Base-by-base conservation (phyloP, 2,797 vertebrate species). In the Enteromius thamalakanensis region DNA sequence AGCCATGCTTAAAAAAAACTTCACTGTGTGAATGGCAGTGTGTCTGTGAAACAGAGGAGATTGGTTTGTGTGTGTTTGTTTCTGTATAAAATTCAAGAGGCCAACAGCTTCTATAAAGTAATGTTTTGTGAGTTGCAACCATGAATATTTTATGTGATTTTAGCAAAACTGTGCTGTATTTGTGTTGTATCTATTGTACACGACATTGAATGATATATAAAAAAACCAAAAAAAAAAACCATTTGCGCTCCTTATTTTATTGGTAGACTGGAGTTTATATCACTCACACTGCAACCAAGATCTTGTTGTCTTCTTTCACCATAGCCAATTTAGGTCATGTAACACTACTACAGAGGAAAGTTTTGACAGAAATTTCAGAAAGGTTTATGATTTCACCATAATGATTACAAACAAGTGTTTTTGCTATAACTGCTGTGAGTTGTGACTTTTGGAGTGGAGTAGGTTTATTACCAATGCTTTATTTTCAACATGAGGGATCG, bases 191-290 rank as follows among this genome's bases (percentile, higher is more conserved):
- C 69, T 42, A 70, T 80, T 84, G 78, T 79, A 88, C 84, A 86
- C 51, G 86, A 75, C 80, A 85, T 87, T 82, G 72, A 88, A 68
- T 85, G 68, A 86, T 84, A 86, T 91, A 32, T 89, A 92, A 92
- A 92, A 92, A 91, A 90, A 76, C 4, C 1, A 23, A 1, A 9
- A 49, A 23, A 74, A 7, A 49, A 26, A 26, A 26, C 26, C 21
- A 76, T 60, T 3, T 26, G 7, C 14, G 47, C 3, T 4, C 47
- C 14, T 49, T 49, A 49, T 15, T 71, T 29, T n/a, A 45, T 29
- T 70, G 42, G 42, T 47, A 70, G 42, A 29, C 15, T 51, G 2
- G 23, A 17, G 23, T 49, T 14, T 45, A 45, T 47, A 26, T 45
- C 14, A 8, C 69, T 71, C 23, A 29, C 68, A 47, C 42, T 70